Evolutionary conservation across 2,797 vertebrate genomes (phyloP), one percentile per base, ranked within the genome.

Genomic region (Lemur catta): DNA sequence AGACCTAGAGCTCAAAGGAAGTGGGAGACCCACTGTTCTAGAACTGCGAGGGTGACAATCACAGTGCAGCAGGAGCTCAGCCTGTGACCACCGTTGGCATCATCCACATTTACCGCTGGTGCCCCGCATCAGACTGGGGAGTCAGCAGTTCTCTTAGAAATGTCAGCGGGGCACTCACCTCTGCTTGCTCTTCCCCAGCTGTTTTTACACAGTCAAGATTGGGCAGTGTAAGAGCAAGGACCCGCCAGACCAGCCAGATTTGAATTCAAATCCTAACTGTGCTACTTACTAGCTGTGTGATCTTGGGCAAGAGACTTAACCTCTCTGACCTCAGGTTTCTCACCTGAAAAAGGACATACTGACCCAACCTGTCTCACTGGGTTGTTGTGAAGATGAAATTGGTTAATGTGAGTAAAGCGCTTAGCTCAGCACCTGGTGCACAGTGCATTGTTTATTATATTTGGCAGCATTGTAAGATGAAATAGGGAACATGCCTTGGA

Each of bases 321-420:
- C 43, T 69, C 41, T 10, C 35, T 59, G 41, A 38, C 46, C 35
- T 63, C 55, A 24, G 20, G 17, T 63, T 63, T 38, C 4, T 17
- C 43, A 75, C 15, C 28, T 96, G 50, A 76, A 55, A 81, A 82
- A 46, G 24, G 67, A 67, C 38, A 48, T 72, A 48, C n/a, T 33
- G 59, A 41, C 1, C 33, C 12, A 14, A 22, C 55, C 71, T 35
- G 24, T 18, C 18, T 74, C 0, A 0, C 5, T 8, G 46, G 17
- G 50, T 26, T 7, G 20, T 52, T 63, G 6, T 13, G 35, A 84
- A 61, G 50, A 30, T 48, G 28, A 61, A 75, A 48, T 24, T 7
- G 13, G 33, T 38, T 52, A 33, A 26, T 0, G 4, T 1, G 33
- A 38, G 20, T 24, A 28, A 76, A 18, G 6, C 28, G 1, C 30